A percentile compares a stretch with the other conserved stretches of the same genome.
phyloP scores from a whole-genome alignment of 1,140 invertebrate species.

The Phymastichus coffea region DNA sequence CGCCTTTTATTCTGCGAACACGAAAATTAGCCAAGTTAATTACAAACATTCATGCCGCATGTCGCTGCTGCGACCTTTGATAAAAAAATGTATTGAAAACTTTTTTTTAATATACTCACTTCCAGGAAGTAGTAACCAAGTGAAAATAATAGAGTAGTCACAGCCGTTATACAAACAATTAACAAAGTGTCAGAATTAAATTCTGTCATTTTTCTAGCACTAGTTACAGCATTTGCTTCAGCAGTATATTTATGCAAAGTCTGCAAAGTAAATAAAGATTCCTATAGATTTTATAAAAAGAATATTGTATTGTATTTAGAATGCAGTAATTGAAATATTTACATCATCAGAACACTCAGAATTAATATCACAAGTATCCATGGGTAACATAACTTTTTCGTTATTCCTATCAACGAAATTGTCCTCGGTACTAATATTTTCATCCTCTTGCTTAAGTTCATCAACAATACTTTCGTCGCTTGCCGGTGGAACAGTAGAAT shows the following conservation, averaged over 20 bases:
- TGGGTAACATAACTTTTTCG: slow-evolving; percentile 21
- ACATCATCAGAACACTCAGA: slow-evolving; percentile 32
- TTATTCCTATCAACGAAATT: background rate
- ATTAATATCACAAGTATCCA: slow-evolving; percentile 33
- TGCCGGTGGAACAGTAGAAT: slow-evolving; percentile 17
- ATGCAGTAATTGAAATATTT: slow-evolving; percentile 15
- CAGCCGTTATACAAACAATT: slow-evolving; percentile 62
- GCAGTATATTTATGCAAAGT: slow-evolving; percentile 23
- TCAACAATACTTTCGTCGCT: slow-evolving; percentile 11
- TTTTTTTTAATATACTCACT: slow-evolving; percentile 35
- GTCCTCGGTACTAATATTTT: slow-evolving; percentile 12
- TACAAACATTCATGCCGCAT: slow-evolving; percentile 1
- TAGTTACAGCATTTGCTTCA: slow-evolving; percentile 33
- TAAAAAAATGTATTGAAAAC: slow-evolving; percentile 21
- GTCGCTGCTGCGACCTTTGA: too few relatives aligned
- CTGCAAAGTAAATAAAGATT: too few relatives aligned
- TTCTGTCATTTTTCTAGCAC: slow-evolving; percentile 29
- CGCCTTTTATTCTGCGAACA: slow-evolving; percentile 61
- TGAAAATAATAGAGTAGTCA: slow-evolving; percentile 69
- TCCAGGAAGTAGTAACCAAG: slow-evolving; percentile 76
- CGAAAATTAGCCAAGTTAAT: slow-evolving; percentile 9
- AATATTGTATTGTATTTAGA: slow-evolving; percentile 9
- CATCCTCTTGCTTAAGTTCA: slow-evolving; percentile 24
- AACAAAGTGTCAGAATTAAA: slow-evolving; percentile 46
- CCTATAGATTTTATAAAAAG: too few relatives aligned